Base-by-base conservation (phyloP, 2,113 vertebrate species). In the Scophthalmus maximus region DNA sequence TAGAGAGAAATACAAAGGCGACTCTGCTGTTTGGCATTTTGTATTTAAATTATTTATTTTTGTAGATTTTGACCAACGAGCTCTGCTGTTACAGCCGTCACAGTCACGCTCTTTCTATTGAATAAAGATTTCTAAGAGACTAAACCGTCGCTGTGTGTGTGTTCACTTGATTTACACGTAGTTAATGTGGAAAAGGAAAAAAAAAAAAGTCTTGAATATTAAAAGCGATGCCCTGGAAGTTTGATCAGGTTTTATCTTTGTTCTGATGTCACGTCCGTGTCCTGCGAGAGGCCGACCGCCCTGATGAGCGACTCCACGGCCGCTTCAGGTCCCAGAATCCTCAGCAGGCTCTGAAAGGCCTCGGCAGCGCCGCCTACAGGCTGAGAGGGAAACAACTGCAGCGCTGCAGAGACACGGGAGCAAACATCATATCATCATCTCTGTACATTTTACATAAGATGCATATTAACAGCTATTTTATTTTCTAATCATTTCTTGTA, bases 21-120 rank as follows among this genome's bases (percentile, higher is more conserved):
- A 89, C 83, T 68, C 87, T 83, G 81, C 87, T 93, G 93, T 94
- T 63, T 86, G 78, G 86, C 89, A 84, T 95, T 96, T 97, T 95
- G 90, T 96, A 95, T 95, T 95, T 95, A 95, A 95, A 95, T 91
- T 95, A 95, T 97, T 97, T 97, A 97, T 96, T 96, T 95, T 95
- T 95, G 87, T 94, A 94, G 91, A 84, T 90, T 86, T 90, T 88
- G 88, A 92, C 79, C 87, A 71, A 82, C 84, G 88, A 93, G 90
- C 90, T 90, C 40, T 8, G 59, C 81, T 81, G 79, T 79, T 66
- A 59, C 56, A 68, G 50, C n/a, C 2, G 34, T 67, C 32, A 64
- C 74, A 68, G 81, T 46, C 87, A 84, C 85, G 92, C 90, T 94
- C 92, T 95, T 96, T 94, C 91, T 95, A 94, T 91, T 89, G 85